Base-by-base conservation (phyloP, 2,888 invertebrate species). In the Eremobia ochroleuca region DNA sequence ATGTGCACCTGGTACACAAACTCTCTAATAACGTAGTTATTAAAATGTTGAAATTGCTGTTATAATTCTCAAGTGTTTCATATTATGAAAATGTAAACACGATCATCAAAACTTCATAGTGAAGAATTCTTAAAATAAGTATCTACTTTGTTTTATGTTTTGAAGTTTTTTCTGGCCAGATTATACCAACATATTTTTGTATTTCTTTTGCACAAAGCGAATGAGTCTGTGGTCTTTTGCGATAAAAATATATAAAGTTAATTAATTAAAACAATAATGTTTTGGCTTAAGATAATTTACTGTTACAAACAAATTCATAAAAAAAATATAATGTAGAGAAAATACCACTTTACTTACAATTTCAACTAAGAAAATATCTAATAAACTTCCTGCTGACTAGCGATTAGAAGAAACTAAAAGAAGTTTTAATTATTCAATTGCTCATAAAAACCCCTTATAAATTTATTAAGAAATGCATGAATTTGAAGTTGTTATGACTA, bases 251-350 rank as follows among this genome's bases (percentile, higher is more conserved):
- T 25, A 37, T 13, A 0, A n/a, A 31, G 2, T 15, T 25, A 55
- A 34, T 25, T 71, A 6, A 75, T 52, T 62, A 0, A 79, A 73
- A 79, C 73, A 59, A 43, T 6, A 0, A 52, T 37, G 52, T 65
- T 73, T 73, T 34, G 40, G 73, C 78, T 78, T 79, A 79, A 37
- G 0, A 31, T 76, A 64, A 69, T 79, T 81, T 73, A 81, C 11
- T 66, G 11, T 43, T 13, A 34, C 49, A 80, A 52, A 5, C 28
- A 79, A 59, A 1, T 2, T 6, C 52, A n/a, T 18, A 40, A 40
- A 64, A 79, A 43, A 43, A 79, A 72, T 34, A 15, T 13, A 18
- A 52, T 52, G n/a, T 37, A 52, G 18, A 52, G 13, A 73, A 46
- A 49, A 43, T 69, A n/a, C 13, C 5, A 52, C 9, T 55, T 55